Evolutionary conservation across 2,888 invertebrate species (phyloP).

Genomic region (Folsomia candida): DNA sequence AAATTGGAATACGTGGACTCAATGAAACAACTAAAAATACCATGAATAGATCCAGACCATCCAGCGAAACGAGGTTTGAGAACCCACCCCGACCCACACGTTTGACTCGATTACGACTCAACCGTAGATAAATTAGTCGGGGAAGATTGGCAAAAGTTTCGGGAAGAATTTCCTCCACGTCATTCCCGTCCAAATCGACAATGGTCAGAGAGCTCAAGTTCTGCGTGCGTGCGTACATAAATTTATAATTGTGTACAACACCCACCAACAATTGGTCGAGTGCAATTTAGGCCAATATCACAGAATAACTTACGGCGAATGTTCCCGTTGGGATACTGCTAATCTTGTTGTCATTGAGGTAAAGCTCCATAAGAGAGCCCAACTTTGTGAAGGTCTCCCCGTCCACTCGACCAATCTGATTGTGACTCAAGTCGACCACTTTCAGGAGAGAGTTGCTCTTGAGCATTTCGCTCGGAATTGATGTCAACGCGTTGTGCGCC

Average conservation of each 20-base stretch:
- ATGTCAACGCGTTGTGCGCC: conserved; percentile 72
- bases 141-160: conserved; percentile 70
- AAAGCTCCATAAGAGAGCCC: conserved; percentile 67
- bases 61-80: conserved; percentile 70
- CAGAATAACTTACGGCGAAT: conserved; percentile 55
- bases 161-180: conserved; percentile 70
- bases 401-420: conserved; percentile 69
- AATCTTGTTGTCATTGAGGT: conserved; percentile 72
- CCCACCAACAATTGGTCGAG: neutral
- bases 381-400: conserved; percentile 69
- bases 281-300: neutral
- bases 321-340: conserved; percentile 68
- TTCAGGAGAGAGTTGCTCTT: conserved; percentile 67
- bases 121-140: conserved; percentile 63
- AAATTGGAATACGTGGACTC: neutral
- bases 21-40: neutral
- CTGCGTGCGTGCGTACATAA: no score
- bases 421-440: conserved; percentile 73
- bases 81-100: conserved; percentile 71
- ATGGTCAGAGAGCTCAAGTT: conserved; percentile 66
- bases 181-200: conserved; percentile 75
- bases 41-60: conserved; percentile 58
- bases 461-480: conserved; percentile 67
- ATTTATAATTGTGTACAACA: neutral
- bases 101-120: conserved; percentile 53